These are phyloP conservation scores for Aurelia aurita complex sp. Pacific DNA, from an alignment of 30 jellyfish, hydroid and myxozoan species.

Conservation along the genomic window DNA sequence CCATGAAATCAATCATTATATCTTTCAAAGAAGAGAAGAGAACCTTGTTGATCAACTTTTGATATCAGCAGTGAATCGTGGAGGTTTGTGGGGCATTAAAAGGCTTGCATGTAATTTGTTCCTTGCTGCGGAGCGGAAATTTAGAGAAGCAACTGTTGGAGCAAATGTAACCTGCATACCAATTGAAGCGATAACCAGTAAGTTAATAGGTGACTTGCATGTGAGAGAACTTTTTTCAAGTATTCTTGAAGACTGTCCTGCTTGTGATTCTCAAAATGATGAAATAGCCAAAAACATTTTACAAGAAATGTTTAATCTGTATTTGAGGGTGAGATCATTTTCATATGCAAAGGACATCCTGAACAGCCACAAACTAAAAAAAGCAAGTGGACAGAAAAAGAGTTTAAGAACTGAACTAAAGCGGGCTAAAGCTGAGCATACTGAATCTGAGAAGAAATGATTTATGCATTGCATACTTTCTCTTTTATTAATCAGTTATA, in stretches of 20 bases:
- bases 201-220: neutral
- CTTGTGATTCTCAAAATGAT: neutral
- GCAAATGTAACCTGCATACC: neutral
- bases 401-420: too few species aligned
- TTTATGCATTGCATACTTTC: too few species aligned
- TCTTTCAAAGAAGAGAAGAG: neutral
- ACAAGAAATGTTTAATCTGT: too few species aligned
- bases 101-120: neutral
- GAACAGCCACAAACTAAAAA: too few species aligned
- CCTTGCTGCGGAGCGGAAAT: conserved; percentile 12
- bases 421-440: too few species aligned
- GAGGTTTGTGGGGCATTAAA: conserved; percentile 9
- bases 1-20: too few species aligned
- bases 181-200: neutral
- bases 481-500: too few species aligned
- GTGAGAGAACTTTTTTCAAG: neutral
- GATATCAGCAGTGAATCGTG: conserved; percentile 18
- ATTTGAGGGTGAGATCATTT: too few species aligned
- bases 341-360: too few species aligned
- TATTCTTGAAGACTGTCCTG: conserved; percentile 23
- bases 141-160: conserved; percentile 17
- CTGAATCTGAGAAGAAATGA: too few species aligned
- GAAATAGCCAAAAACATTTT: too few species aligned
- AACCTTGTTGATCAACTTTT: conserved; percentile 1
- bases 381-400: too few species aligned